Percentiles rank a stretch among this genome's conserved stretches.
phyloP scores from a whole-genome alignment of 2,113 vertebrate species.

The Trogon surrucura region DNA sequence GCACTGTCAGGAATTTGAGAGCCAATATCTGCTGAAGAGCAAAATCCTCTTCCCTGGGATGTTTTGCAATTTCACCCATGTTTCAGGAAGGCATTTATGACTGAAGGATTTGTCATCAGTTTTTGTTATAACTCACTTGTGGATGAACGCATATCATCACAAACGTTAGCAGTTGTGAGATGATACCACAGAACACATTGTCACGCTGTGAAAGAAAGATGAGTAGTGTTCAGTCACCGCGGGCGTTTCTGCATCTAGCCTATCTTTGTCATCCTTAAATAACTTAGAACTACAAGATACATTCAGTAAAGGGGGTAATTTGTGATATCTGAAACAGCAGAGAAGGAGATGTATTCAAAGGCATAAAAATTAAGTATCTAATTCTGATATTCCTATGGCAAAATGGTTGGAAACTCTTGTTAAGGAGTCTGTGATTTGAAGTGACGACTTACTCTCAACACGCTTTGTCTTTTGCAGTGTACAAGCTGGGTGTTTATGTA shows the following conservation, averaged over 20 bases:
- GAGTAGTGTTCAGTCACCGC: neutral
- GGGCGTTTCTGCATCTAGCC: neutral
- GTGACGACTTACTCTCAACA: neutral
- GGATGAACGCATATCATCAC: neutral
- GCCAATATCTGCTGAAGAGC: neutral
- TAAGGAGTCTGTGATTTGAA: neutral
- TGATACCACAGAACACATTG: neutral
- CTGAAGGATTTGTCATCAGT: conserved; percentile 13
- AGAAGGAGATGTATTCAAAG: neutral
- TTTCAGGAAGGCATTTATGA: neutral
- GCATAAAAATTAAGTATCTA: neutral
- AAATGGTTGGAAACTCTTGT: neutral
- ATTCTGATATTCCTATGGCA: neutral
- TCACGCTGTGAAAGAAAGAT: neutral
- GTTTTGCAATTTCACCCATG: neutral
- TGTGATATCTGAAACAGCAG: neutral
- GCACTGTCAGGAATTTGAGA: neutral
- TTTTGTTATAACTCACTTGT: neutral
- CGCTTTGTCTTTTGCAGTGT: neutral
- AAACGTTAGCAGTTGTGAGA: neutral
- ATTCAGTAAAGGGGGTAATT: neutral
- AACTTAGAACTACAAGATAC: neutral
- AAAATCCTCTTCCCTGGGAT: neutral
- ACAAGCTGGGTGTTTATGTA: neutral
- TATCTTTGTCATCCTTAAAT: neutral